phyloP scores from a whole-genome alignment of 2,888 invertebrate genomes.

The Dasysyrphus albostriatus region DNA sequence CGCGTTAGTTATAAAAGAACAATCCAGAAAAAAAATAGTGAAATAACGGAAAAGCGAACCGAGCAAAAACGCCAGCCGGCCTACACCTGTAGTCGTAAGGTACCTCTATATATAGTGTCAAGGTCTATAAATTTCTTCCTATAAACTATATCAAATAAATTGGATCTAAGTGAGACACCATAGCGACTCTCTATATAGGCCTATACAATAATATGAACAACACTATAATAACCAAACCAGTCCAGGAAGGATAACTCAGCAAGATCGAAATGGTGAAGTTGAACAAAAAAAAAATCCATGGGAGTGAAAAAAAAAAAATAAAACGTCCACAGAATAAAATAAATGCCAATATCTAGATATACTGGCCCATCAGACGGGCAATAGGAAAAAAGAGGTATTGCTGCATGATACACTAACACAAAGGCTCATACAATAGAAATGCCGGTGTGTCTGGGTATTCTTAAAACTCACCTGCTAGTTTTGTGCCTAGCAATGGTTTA shows the following conservation, averaged over 20 bases:
- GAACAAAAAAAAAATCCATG: constrained; percentile 5
- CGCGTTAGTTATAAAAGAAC: constrained; percentile 11
- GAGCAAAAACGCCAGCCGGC: neutral
- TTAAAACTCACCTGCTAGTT: constrained; percentile 31
- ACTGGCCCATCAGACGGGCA: constrained; percentile 55
- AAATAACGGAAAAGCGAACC: constrained; percentile 9
- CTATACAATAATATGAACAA: neutral
- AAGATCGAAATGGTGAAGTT: constrained; percentile 20
- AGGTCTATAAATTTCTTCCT: constrained; percentile 66
- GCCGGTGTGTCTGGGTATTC: constrained; percentile 41
- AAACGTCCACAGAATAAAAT: constrained; percentile 66
- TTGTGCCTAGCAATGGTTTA: neutral
- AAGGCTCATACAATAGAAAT: constrained; percentile 42
- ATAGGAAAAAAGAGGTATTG: constrained; percentile 68
- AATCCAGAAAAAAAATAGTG: neutral
- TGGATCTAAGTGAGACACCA: constrained; percentile 63
- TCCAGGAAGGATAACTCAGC: constrained; percentile 33
- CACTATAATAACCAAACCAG: neutral
- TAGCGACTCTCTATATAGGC: neutral
- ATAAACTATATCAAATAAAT: constrained; percentile 70
- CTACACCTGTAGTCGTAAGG: neutral
- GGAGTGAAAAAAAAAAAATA: constrained; percentile 49
- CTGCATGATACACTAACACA: constrained; percentile 57
- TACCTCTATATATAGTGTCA: constrained; percentile 56
- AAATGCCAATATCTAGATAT: constrained; percentile 72